A percentile compares a stretch with the other conserved stretches of the same genome.
Conservation (phyloP, 2,888 invertebrate genomes). For the Neoaliturus tenellus region DNA sequence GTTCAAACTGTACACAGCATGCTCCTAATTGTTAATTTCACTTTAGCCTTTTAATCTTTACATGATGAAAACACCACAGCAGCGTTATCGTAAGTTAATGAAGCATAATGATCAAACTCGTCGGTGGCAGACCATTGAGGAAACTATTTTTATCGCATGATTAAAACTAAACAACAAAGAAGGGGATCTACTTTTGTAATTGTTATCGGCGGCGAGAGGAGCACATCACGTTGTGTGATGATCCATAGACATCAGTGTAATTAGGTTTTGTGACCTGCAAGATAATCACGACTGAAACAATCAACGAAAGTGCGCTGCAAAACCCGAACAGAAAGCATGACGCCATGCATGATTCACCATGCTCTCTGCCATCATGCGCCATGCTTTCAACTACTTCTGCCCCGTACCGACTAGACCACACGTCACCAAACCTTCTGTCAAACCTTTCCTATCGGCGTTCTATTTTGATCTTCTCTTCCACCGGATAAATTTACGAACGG, state of each 20-base stretch:
- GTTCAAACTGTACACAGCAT: no score
- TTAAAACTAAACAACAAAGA: not conserved
- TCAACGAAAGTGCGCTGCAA: conserved; percentile 46
- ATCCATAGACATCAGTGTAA: conserved; percentile 45
- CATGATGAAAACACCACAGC: not conserved
- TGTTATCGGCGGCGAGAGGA: not conserved
- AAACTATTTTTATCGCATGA: not conserved
- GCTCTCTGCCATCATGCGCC: conserved; percentile 35
- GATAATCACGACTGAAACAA: conserved; percentile 49
- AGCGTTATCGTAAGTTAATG: not conserved
- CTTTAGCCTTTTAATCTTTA: no score
- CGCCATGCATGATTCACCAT: conserved; percentile 40
- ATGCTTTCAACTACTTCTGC: conserved; percentile 51
- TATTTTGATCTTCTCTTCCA: conserved; percentile 11
- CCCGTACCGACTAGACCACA: conserved; percentile 17
- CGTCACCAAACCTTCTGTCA: conserved; percentile 46
- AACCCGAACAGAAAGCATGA: conserved; percentile 39
- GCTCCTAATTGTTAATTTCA: no score
- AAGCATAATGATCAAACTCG: not conserved
- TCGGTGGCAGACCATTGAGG: not conserved
- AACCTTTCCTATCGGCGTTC: conserved; percentile 48
- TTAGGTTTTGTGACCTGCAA: conserved; percentile 48
- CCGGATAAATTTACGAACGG: not conserved
- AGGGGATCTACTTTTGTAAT: conserved; percentile 26
- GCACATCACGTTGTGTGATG: conserved; percentile 10